A percentile compares a stretch with the other conserved stretches of the same genome.
These are phyloP conservation scores for Ricordea florida DNA, from an alignment of 92 coral and sea anemone species.

Conservation along the genomic window DNA sequence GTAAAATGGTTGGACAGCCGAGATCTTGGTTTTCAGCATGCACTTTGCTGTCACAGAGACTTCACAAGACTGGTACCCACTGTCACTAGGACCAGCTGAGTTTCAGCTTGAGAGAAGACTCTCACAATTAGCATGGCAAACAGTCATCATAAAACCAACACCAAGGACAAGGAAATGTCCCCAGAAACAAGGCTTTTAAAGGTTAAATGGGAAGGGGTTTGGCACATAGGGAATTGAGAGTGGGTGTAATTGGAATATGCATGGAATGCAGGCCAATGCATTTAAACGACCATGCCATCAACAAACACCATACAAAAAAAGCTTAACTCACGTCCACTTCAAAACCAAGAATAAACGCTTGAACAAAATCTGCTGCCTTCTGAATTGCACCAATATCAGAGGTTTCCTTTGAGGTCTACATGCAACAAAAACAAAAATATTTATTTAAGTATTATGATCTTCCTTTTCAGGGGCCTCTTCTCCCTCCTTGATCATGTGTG, in stretches of 20 bases:
- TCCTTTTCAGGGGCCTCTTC: no score
- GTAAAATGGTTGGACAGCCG: no score
- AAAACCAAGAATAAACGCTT: constrained; percentile 95
- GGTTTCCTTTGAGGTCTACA: constrained; percentile 91
- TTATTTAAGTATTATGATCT: no score
- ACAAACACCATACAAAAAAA: no score
- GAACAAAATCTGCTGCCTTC: constrained; percentile 98
- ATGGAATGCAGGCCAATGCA: neutral
- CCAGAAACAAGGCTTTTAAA: neutral
- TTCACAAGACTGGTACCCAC: constrained; percentile 56
- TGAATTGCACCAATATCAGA: constrained; percentile 95
- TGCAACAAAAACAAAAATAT: no score
- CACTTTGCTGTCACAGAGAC: constrained; percentile 89
- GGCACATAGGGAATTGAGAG: neutral
- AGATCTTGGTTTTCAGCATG: constrained; percentile 81
- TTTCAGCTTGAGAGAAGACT: constrained; percentile 58
- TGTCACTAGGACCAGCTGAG: constrained; percentile 75
- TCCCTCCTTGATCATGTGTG: no score
- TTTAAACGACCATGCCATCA: no score
- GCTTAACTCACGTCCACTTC: constrained; percentile 90
- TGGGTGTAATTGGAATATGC: neutral
- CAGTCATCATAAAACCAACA: constrained; percentile 76
- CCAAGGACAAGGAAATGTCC: neutral
- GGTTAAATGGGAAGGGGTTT: neutral
- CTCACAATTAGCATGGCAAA: constrained; percentile 99